Evolutionary conservation across 2,797 vertebrate species (phyloP).

Genomic region (Sebastes diaconus): DNA sequence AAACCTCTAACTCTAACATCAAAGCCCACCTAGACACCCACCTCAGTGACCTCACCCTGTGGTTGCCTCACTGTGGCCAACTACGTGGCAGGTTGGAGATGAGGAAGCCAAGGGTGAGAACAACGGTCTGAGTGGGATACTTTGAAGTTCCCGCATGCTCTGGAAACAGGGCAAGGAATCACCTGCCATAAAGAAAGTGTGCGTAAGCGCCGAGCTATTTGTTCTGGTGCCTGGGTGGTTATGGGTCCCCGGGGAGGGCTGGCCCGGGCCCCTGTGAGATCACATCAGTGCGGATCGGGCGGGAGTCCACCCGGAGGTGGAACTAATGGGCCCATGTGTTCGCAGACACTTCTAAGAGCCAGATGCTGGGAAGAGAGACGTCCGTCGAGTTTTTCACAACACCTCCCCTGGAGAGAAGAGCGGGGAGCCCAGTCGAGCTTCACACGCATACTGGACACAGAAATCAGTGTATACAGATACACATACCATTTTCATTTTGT

Average conservation of each 20-base stretch:
- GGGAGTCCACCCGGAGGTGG: conserved; percentile 75
- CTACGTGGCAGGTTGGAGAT: conserved; percentile 57
- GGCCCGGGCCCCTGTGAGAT: conserved; percentile 77
- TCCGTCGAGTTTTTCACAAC: conserved; percentile 77
- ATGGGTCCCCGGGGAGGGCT: conserved; percentile 76
- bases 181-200: conserved; percentile 78
- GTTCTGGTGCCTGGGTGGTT: conserved; percentile 81
- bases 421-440: conserved; percentile 46
- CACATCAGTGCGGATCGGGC: conserved; percentile 73
- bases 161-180: conserved; percentile 74
- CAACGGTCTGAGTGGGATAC: conserved; percentile 38
- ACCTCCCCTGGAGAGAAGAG: conserved; percentile 67
- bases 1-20: conserved; percentile 34
- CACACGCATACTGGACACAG: conserved; percentile 54
- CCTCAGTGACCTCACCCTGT: conserved; percentile 42
- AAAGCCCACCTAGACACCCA: conserved; percentile 40
- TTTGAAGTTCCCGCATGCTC: conserved; percentile 68
- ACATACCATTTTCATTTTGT: conserved; percentile 59
- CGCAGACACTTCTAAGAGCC: conserved; percentile 80
- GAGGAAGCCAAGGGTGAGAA: conserved; percentile 61
- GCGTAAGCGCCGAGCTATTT: conserved; percentile 79
- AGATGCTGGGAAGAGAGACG: conserved; percentile 81
- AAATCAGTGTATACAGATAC: conserved; percentile 42
- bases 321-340: conserved; percentile 85
- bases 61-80: conserved; percentile 21